Evolutionary conservation across 30 jellyfish, hydroid and myxozoan species (phyloP).

Genomic region (Cassiopea xamachana): DNA sequence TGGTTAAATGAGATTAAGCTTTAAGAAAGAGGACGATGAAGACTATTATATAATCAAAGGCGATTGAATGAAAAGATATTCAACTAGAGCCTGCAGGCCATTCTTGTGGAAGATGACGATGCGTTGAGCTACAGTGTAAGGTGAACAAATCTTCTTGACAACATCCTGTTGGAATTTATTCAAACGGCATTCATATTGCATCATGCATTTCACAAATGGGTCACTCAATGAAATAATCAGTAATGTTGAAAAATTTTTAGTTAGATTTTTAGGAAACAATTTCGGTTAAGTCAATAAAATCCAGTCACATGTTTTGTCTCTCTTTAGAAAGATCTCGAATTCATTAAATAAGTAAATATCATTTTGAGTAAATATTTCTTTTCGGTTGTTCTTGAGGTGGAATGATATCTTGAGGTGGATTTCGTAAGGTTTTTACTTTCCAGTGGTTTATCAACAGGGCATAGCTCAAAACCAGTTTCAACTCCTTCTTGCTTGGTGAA

Average conservation of each 20-base stretch:
- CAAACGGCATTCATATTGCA: neutral
- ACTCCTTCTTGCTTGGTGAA: too few relatives aligned
- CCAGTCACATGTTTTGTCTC: too few relatives aligned
- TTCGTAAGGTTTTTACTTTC: too few relatives aligned
- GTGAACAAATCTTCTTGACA: slow-evolving; percentile 83
- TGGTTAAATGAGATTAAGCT: neutral
- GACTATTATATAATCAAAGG: neutral
- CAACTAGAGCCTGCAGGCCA: slow-evolving; percentile 99
- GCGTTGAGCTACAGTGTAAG: slow-evolving; percentile 96
- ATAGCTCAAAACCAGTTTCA: too few relatives aligned
- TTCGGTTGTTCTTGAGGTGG: too few relatives aligned
- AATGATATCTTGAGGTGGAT: too few relatives aligned
- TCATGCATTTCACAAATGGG: neutral
- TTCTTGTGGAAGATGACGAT: slow-evolving; percentile 96
- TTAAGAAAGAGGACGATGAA: neutral
- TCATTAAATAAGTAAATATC: too few relatives aligned
- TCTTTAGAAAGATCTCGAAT: too few relatives aligned
- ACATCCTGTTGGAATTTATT: slow-evolving; percentile 64
- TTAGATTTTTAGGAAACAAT: too few relatives aligned
- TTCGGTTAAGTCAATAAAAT: too few relatives aligned
- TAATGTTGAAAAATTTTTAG: neutral
- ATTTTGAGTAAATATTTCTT: too few relatives aligned
- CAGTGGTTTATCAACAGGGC: too few relatives aligned
- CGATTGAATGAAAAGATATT: slow-evolving; percentile 69
- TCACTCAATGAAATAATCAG: neutral